These are phyloP conservation scores for Zaprionus lachaisei DNA, from an alignment of 1,140 invertebrate genomes.

Conservation along the genomic window DNA sequence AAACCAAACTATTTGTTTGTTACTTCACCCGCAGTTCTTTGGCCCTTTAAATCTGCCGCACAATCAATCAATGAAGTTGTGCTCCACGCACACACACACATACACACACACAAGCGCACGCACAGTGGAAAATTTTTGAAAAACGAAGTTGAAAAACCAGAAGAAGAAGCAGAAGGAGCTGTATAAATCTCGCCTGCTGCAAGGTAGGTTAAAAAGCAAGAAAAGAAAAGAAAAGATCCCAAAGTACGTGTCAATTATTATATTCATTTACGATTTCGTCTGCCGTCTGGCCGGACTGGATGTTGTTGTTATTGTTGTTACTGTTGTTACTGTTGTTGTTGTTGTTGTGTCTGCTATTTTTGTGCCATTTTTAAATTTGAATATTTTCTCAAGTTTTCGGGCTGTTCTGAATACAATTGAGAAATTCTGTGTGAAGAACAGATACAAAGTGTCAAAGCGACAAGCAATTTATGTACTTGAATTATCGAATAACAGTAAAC, in stretches of 20 bases:
- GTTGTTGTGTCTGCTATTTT: conserved; percentile 37
- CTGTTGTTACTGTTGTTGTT: conserved; percentile 31
- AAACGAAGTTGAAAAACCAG: conserved; percentile 45
- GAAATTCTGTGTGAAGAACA: conserved; percentile 10
- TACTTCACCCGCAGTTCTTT: not conserved
- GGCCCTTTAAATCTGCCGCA: conserved; percentile 13
- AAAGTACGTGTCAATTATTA: conserved; percentile 76
- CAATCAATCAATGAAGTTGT: conserved; percentile 57
- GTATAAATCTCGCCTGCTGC: not conserved
- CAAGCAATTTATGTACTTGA: conserved; percentile 30
- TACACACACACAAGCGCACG: conserved; percentile 10
- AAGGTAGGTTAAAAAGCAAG: conserved; percentile 19
- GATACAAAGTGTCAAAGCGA: conserved; percentile 30
- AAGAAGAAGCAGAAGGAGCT: conserved; percentile 30
- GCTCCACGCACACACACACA: conserved; percentile 27
- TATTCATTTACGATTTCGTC: conserved; percentile 49
- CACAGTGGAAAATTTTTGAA: conserved; percentile 70
- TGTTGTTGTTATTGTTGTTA: conserved; percentile 32
- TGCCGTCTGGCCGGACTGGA: conserved; percentile 16
- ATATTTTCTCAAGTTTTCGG: conserved; percentile 37
- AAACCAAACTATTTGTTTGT: conserved; percentile 35
- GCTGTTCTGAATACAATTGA: conserved; percentile 24
- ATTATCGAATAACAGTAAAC: conserved; percentile 17
- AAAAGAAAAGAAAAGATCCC: conserved; percentile 40
- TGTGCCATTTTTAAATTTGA: conserved; percentile 44